Percentiles rank a stretch among this genome's conserved stretches.
These are phyloP conservation scores for Orthosia gracilis DNA, from an alignment of 2,888 invertebrate genomes.

Conservation along the genomic window DNA sequence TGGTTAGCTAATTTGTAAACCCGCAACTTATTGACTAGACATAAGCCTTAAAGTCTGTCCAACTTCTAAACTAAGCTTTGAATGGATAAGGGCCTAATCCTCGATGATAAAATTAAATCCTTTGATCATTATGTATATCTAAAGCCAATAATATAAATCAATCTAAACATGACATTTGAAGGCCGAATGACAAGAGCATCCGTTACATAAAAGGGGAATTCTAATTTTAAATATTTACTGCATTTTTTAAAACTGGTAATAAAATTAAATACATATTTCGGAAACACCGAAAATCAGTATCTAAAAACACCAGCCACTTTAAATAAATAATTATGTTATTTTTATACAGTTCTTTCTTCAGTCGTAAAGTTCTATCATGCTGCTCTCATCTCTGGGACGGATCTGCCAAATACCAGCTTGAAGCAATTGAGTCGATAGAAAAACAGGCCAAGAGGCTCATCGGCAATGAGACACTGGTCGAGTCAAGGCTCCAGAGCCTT, in stretches of 20 bases:
- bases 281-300: too few species aligned
- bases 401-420: too few species aligned
- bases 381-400: too few species aligned
- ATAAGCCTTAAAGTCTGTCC: not conserved
- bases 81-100: slow-evolving; percentile 1
- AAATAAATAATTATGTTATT: too few species aligned
- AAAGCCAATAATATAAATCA: slow-evolving; percentile 12
- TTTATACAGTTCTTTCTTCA: too few species aligned
- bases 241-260: not conserved
- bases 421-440: too few species aligned
- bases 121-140: slow-evolving; percentile 9
- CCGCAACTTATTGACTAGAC: not conserved
- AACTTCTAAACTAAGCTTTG: slow-evolving; percentile 1
- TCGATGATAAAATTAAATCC: slow-evolving; percentile 5
- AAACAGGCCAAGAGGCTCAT: too few species aligned
- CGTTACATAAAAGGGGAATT: not conserved
- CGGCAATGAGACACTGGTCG: too few species aligned
- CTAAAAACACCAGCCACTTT: too few species aligned
- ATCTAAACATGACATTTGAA: not conserved
- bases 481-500: too few species aligned
- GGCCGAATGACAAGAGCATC: not conserved
- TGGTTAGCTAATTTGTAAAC: not conserved
- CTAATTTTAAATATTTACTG: not conserved
- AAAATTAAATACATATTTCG: too few species aligned
- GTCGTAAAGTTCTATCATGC: too few species aligned